These are phyloP conservation scores for Steinernema hermaphroditum DNA, from an alignment of 2,888 invertebrate genomes.

Conservation along the genomic window DNA sequence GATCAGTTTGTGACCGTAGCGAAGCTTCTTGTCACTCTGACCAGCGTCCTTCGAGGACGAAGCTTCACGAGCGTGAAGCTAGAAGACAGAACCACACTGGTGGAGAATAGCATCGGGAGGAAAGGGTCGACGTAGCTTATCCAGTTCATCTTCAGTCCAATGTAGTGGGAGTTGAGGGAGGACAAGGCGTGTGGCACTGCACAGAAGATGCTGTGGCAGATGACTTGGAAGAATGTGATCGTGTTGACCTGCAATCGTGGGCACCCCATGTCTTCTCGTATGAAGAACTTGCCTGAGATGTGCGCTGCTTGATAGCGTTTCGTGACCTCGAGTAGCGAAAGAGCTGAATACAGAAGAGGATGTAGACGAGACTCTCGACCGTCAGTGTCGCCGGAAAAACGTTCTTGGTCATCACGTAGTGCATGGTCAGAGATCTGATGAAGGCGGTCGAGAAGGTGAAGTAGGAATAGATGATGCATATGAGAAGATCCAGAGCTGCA, in stretches of 20 bases:
- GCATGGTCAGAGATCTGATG: neutral
- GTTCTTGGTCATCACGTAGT: neutral
- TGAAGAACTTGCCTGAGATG: neutral
- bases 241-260: neutral
- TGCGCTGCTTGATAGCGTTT: too few species aligned
- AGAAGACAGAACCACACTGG: conserved; percentile 1
- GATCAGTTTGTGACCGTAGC: too few species aligned
- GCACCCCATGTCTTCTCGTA: neutral
- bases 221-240: neutral
- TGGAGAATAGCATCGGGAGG: neutral
- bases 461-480: neutral
- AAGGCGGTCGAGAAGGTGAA: neutral
- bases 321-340: neutral
- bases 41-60: neutral
- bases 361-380: neutral
- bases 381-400: neutral
- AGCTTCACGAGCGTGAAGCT: neutral
- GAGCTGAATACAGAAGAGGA: neutral
- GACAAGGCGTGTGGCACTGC: neutral
- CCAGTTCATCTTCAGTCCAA: too few species aligned
- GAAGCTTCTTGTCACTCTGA: too few species aligned
- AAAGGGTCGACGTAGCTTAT: neutral
- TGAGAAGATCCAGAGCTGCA: neutral
- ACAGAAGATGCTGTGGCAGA: neutral
- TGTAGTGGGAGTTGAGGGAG: neutral